Percentiles rank a stretch among this genome's conserved stretches.
These are phyloP conservation scores for Peribatodes rhomboidaria DNA, from an alignment of 2,888 invertebrate genomes.

Conservation along the genomic window DNA sequence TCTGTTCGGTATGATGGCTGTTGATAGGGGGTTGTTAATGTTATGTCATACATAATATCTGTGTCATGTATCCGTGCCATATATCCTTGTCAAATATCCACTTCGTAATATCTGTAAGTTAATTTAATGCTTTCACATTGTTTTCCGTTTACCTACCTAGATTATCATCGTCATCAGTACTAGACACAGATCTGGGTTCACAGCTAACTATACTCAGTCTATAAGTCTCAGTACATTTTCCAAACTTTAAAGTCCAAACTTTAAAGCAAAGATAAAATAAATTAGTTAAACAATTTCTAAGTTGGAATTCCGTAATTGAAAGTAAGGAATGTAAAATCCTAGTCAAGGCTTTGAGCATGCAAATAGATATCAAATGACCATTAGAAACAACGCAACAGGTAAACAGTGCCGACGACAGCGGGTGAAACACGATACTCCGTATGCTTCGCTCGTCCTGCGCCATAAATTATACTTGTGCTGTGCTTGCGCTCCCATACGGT, in stretches of 20 bases:
- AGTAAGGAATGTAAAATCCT: constrained; percentile 23
- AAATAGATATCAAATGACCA: constrained; percentile 52
- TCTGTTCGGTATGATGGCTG: background rate
- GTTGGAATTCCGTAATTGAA: constrained; percentile 13
- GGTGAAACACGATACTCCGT: constrained; percentile 62
- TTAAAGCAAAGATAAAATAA: background rate
- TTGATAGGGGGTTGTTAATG: constrained; percentile 1
- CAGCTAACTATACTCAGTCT: background rate
- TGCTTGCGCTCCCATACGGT: constrained; percentile 49
- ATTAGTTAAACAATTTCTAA: background rate
- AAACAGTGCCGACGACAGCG: constrained; percentile 61
- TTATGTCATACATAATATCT: no score
- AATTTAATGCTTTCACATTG: background rate
- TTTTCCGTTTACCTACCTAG: background rate
- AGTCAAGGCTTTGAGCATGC: constrained; percentile 42
- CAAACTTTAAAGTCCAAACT: no score
- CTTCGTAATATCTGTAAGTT: no score
- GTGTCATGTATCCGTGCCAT: constrained; percentile 8
- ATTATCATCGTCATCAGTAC: background rate
- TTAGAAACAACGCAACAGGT: constrained; percentile 57
- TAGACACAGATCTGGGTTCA: background rate
- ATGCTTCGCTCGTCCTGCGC: constrained; percentile 52
- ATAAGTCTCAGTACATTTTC: background rate
- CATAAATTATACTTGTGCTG: constrained; percentile 66
- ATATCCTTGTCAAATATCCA: background rate